phyloP scores from a whole-genome alignment of 2,113 vertebrate species.

The Pluvianellus socialis region DNA sequence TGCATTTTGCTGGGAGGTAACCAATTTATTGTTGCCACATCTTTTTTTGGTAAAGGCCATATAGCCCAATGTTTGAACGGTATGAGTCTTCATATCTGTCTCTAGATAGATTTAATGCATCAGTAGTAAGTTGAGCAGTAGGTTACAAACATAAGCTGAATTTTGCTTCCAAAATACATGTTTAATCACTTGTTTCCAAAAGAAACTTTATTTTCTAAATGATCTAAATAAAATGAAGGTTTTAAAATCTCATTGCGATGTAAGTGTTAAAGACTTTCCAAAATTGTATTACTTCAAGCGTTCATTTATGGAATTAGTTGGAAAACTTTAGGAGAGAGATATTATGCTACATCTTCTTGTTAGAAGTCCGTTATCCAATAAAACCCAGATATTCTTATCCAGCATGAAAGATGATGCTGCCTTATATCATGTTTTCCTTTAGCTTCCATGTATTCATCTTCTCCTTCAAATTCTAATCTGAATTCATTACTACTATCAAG shows the following conservation, averaged over 20 bases:
- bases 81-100: background rate
- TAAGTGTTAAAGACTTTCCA: background rate
- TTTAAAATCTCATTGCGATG: background rate
- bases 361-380: background rate
- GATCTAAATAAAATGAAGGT: background rate
- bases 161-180: background rate
- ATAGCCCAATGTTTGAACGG: background rate
- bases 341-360: background rate
- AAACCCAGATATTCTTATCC: background rate
- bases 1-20: background rate
- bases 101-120: background rate
- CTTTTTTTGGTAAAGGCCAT: background rate
- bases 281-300: background rate
- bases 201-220: background rate
- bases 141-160: background rate
- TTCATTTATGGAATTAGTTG: background rate
- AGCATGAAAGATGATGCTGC: background rate
- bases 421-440: background rate
- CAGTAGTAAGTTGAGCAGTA: background rate
- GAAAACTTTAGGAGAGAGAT: background rate
- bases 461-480: background rate
- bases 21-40: background rate
- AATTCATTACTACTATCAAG: background rate
- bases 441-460: background rate
- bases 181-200: background rate